These are phyloP conservation scores for Delphinus delphis DNA, from an alignment of 2,113 vertebrate genomes.

Conservation along the genomic window DNA sequence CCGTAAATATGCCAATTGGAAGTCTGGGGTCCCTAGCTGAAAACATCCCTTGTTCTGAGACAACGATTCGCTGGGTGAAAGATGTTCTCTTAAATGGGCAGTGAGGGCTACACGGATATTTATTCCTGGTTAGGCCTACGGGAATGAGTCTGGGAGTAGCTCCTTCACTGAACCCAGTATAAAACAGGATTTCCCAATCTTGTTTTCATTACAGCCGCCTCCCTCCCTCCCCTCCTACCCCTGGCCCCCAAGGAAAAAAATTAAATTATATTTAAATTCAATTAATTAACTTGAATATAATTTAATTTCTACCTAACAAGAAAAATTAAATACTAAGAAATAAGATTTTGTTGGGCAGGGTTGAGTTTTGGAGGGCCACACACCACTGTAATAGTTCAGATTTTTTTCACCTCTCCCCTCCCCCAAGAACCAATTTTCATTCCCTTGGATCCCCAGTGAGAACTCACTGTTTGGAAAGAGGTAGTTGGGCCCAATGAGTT, in stretches of 20 bases:
- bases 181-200: neutral
- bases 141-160: neutral
- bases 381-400: neutral
- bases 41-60: neutral
- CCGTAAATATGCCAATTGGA: neutral
- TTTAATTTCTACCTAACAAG: conserved; percentile 41
- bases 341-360: neutral
- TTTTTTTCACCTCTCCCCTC: neutral
- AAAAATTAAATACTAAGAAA: conserved; percentile 39
- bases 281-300: conserved; percentile 49
- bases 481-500: neutral
- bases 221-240: neutral
- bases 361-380: neutral
- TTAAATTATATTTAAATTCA: conserved; percentile 37
- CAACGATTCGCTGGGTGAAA: neutral
- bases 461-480: neutral
- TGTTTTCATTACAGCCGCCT: neutral
- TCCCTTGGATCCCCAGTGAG: neutral
- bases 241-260: neutral
- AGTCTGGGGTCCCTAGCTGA: neutral
- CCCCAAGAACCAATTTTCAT: neutral
- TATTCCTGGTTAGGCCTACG: rapidly evolving
- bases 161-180: rapidly evolving
- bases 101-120: rapidly evolving
- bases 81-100: neutral